Evolutionary conservation across 2,888 invertebrate genomes (phyloP).

Genomic region (Neria commutata): DNA sequence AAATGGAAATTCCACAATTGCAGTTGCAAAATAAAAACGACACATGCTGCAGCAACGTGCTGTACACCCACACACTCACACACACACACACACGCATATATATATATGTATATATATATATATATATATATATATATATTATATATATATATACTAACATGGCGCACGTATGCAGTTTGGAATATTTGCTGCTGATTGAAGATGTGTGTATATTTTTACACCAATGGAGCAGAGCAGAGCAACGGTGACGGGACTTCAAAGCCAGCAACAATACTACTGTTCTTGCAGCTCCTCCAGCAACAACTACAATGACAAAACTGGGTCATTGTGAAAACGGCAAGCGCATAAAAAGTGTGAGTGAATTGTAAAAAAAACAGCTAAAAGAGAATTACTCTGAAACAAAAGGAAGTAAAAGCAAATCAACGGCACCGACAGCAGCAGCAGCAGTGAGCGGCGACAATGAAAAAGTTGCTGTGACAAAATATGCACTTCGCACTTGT

Average conservation of each 20-base stretch:
- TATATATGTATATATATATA: neutral
- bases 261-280: neutral
- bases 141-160: too few species aligned
- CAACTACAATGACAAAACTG: neutral
- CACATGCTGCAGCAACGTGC: conserved; percentile 1
- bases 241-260: neutral
- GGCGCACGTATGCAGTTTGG: too few species aligned
- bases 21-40: neutral
- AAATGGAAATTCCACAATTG: neutral
- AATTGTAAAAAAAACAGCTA: too few species aligned
- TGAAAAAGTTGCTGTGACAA: too few species aligned
- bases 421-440: neutral
- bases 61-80: neutral
- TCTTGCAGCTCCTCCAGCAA: neutral
- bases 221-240: neutral
- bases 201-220: too few species aligned
- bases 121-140: neutral
- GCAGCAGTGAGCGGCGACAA: neutral
- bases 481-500: neutral
- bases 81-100: neutral
- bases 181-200: too few species aligned
- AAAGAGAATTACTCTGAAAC: too few species aligned
- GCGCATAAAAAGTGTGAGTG: neutral
- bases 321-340: neutral
- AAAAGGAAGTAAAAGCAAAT: too few species aligned